Evolutionary conservation across 2,113 vertebrate genomes (phyloP).

Genomic region (Leptobrachium ailaonicum): DNA sequence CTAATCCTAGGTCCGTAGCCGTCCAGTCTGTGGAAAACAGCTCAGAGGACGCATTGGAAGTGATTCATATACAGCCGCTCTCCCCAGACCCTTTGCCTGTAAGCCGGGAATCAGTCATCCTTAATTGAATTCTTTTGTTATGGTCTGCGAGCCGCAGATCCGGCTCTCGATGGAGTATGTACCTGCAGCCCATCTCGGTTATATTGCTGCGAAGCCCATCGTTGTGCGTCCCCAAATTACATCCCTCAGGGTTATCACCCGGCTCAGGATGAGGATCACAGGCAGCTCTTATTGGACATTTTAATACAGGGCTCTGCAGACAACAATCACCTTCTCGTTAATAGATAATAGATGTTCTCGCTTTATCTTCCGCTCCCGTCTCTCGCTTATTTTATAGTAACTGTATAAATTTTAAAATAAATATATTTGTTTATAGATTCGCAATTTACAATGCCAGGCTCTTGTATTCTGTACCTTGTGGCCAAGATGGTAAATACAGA

Average conservation of each 20-base stretch:
- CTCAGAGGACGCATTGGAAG: neutral
- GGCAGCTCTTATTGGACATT: neutral
- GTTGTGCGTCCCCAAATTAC: neutral
- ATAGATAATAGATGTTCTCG: neutral
- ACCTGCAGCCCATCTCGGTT: slow-evolving; percentile 14
- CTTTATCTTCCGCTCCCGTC: too few relatives aligned
- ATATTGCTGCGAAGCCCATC: neutral
- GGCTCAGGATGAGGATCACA: neutral
- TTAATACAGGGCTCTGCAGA: neutral
- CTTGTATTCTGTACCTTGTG: too few relatives aligned
- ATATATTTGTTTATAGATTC: too few relatives aligned
- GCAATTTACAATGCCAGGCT: too few relatives aligned
- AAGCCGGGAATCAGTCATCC: slow-evolving; percentile 16
- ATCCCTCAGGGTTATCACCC: neutral
- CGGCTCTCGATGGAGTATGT: slow-evolving; percentile 28
- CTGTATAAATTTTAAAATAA: too few relatives aligned
- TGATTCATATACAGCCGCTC: neutral
- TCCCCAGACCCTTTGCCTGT: neutral
- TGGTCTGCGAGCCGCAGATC: slow-evolving; percentile 18
- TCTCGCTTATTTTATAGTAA: too few relatives aligned
- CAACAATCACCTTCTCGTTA: neutral
- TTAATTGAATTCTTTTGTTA: slow-evolving; percentile 42
- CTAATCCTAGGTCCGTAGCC: neutral
- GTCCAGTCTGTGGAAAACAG: neutral
- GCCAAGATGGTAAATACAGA: too few relatives aligned